Conservation (phyloP, 2,113 vertebrate genomes). For the Archocentrus centrarchus region DNA sequence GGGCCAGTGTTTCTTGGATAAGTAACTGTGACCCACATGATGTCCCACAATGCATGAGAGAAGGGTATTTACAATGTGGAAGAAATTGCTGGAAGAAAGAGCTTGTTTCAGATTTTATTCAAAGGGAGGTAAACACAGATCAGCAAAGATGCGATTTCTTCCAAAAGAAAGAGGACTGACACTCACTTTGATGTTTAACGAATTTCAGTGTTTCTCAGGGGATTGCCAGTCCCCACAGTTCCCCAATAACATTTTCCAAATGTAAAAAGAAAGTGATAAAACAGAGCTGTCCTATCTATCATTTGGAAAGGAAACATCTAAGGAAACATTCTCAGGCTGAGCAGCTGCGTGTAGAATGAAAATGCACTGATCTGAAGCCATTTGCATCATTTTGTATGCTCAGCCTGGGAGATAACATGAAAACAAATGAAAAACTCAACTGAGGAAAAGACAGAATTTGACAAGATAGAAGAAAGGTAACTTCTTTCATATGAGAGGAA, state of each 20-base stretch:
- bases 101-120: conserved; percentile 6
- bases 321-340: conserved; percentile 28
- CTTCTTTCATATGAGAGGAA: neutral
- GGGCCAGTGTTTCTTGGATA: conserved; percentile 54
- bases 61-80: conserved; percentile 37
- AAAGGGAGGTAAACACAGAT: conserved; percentile 5
- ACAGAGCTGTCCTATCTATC: conserved; percentile 27
- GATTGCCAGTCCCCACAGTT: conserved; percentile 15
- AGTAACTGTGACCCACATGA: conserved; percentile 68
- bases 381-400: conserved; percentile 20
- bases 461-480: neutral
- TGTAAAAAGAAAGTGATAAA: conserved; percentile 32
- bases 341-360: neutral
- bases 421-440: conserved; percentile 27
- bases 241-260: conserved; percentile 29
- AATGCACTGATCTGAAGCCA: neutral
- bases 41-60: conserved; percentile 19
- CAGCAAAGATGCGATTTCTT: conserved; percentile 13
- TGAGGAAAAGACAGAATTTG: neutral
- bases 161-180: neutral
- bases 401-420: conserved; percentile 20
- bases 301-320: too few species aligned
- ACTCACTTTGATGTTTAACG: conserved; percentile 37
- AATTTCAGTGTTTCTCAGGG: conserved; percentile 28
- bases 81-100: neutral